These are phyloP conservation scores for Dipus sagitta DNA, from an alignment of 2,797 vertebrate species.

Conservation along the genomic window DNA sequence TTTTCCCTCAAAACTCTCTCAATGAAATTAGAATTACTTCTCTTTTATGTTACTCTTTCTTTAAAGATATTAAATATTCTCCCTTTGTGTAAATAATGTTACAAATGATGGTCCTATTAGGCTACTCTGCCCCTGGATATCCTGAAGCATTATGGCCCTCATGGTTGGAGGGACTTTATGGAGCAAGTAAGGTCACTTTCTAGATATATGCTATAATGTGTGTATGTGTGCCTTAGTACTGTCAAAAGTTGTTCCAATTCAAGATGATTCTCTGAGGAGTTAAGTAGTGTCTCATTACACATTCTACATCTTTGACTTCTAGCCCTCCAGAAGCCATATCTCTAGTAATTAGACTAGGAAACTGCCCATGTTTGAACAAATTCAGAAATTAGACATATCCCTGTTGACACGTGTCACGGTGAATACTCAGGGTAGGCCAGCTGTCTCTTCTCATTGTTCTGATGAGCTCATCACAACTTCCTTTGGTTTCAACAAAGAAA, in stretches of 20 bases:
- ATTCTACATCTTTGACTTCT: constrained; percentile 97
- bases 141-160: constrained; percentile 93
- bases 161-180: constrained; percentile 95
- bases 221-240: constrained; percentile 95
- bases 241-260: constrained; percentile 94
- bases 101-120: constrained; percentile 91
- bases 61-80: constrained; percentile 92
- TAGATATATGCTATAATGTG: constrained; percentile 93
- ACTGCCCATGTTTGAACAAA: constrained; percentile 94
- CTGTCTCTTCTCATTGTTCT: constrained; percentile 94
- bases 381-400: constrained; percentile 94
- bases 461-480: constrained; percentile 93
- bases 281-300: constrained; percentile 97
- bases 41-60: constrained; percentile 88
- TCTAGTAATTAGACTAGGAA: constrained; percentile 93
- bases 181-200: constrained; percentile 94
- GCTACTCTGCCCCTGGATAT: constrained; percentile 90
- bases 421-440: constrained; percentile 93
- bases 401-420: constrained; percentile 94
- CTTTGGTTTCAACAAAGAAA: constrained; percentile 94
- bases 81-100: constrained; percentile 93
- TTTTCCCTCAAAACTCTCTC: constrained; percentile 92
- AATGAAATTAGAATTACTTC: constrained; percentile 90
- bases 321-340: constrained; percentile 93
- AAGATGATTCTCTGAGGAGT: constrained; percentile 95